Evolutionary conservation across 2,888 invertebrate species (phyloP).

Genomic region (Lacanobia wlatinum): DNA sequence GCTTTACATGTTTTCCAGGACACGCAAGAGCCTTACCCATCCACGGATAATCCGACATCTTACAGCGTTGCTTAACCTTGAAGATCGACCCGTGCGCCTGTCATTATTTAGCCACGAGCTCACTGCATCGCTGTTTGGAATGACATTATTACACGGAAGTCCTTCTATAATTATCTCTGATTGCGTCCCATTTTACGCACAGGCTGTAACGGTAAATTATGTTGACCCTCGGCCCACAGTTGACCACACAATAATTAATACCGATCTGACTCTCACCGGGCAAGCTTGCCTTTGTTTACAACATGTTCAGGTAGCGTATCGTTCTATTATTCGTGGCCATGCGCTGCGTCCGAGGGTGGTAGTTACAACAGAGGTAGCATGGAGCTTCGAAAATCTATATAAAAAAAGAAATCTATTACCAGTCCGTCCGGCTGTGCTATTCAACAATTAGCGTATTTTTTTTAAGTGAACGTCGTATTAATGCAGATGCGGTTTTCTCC

Average conservation of each 20-base stretch:
- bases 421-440: too few species aligned
- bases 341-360: constrained; percentile 63
- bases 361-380: constrained; percentile 36
- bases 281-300: constrained; percentile 62
- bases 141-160: not conserved
- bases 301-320: constrained; percentile 66
- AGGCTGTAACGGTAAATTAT: constrained; percentile 22
- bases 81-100: not conserved
- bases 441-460: too few species aligned
- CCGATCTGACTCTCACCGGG: constrained; percentile 44
- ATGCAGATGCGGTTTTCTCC: too few species aligned
- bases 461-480: too few species aligned
- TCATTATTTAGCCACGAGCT: not conserved
- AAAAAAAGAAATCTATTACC: too few species aligned
- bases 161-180: not conserved
- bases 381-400: constrained; percentile 15
- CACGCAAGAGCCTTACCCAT: not conserved
- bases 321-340: constrained; percentile 69
- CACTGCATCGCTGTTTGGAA: not conserved
- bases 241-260: constrained; percentile 49
- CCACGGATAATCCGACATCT: too few species aligned
- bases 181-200: not conserved
- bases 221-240: constrained; percentile 22
- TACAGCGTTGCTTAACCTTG: not conserved
- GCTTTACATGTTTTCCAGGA: not conserved